Evolutionary conservation across 2,888 invertebrate genomes (phyloP), one percentile per base, ranked within the genome.

Genomic region (Argyra leucocephala): DNA sequence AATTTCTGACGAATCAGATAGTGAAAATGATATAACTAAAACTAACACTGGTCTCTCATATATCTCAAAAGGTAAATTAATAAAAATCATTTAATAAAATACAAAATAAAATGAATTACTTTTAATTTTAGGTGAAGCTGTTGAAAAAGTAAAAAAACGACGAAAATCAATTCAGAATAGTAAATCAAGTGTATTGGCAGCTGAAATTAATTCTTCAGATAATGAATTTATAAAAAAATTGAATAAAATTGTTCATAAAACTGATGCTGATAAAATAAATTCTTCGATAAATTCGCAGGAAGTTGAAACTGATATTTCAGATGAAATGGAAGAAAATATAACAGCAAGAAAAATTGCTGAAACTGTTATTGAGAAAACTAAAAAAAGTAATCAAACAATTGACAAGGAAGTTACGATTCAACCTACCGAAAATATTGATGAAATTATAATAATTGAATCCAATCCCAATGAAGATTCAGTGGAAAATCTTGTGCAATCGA

Each of bases 321-420:
- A 59, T 3, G 69, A 67, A 18, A 65, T 57, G 3, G 73, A 72
- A 24, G 66, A 71, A n/a, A 71, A 57, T 26, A 69, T 77, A 0
- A 74, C 75, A 22, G 77, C 77, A 5, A 73, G 78, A 5, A 73
- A 75, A 63, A 78, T 78, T 48, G 78, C 75, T 5, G 78, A 76
- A 64, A 72, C 73, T 12, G 72, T 77, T 1, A 67, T 77, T 63
- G 67, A 66, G 21, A 61, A 37, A 64, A 18, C 48, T 5, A 15
- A 48, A n/a, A 15, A 48, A 48, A 31, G 31, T 31, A 31, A 31
- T 10, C 31, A 31, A n/a, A 6, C 31, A 31, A 18, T 6, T 23
- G 1, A 61, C 24, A 61, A 61, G 9, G 0, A 9, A 0, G 21
- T 1, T 22, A 22, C 37, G 10, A 37, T n/a, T 4, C 10, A 23